phyloP scores from a whole-genome alignment of 1,140 invertebrate genomes.

The Dufourea novaeangliae region DNA sequence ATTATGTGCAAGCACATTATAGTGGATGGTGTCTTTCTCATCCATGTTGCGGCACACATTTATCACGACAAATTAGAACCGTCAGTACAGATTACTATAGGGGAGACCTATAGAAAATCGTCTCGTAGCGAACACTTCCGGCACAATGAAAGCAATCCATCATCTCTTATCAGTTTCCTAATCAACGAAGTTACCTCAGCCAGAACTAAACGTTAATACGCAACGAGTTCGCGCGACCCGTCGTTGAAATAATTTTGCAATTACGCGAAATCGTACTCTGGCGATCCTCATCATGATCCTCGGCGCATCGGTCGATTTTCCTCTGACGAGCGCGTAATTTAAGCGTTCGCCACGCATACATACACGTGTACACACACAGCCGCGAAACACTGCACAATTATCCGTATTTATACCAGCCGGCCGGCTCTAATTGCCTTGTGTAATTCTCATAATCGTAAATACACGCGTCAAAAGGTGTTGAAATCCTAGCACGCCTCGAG shows the following conservation, averaged over 20 bases:
- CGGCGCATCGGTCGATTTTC: conserved; percentile 22
- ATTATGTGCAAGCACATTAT: too few relatives aligned
- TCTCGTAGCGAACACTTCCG: not conserved
- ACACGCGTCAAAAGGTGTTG: conserved; percentile 73
- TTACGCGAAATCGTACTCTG: conserved; percentile 1
- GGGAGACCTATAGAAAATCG: too few relatives aligned
- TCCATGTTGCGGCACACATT: too few relatives aligned
- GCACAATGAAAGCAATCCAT: not conserved
- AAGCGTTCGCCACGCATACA: not conserved
- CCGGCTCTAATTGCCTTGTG: conserved; percentile 71
- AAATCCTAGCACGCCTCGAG: conserved; percentile 67
- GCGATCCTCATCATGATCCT: not conserved
- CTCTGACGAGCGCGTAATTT: conserved; percentile 25
- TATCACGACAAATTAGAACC: not conserved
- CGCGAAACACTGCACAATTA: conserved; percentile 45
- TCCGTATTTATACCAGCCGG: conserved; percentile 54
- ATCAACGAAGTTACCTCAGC: not conserved
- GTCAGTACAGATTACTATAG: not conserved
- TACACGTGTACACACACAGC: not conserved
- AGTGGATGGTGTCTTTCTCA: too few relatives aligned
- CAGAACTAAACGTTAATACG: conserved; percentile 9
- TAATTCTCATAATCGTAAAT: conserved; percentile 77
- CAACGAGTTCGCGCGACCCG: not conserved
- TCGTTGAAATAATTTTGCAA: conserved; percentile 12
- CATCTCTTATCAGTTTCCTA: not conserved